Evolutionary conservation across 2,113 vertebrate genomes (phyloP), one percentile per base, ranked within the genome.

Genomic region (Aspiorhynchus laticeps): DNA sequence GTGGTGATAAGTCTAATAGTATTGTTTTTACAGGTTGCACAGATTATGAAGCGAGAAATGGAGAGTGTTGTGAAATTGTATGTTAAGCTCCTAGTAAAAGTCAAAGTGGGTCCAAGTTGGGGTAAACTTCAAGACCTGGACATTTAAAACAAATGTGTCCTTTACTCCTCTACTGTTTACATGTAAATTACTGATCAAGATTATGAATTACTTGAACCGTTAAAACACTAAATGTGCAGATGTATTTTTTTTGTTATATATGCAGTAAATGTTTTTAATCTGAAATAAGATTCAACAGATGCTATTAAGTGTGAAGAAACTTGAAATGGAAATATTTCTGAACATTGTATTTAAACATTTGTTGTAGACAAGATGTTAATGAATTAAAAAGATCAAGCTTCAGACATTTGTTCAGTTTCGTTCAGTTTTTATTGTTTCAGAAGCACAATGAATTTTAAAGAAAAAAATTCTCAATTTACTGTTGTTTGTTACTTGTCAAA

Each of bases 41-140:
- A 97, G 91, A 97, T 98, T 8, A 95, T 99, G 86, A 99, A 98
- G 93, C 93, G 94, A 1, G 97, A 99, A 95, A 99, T 99, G 97
- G 98, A 99, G 93, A 94, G 92, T 0, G 97, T 96, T 21, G 84
- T 97, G 19, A 96, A 97, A 86, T 94, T 99, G 46, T 96, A 95
- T 0, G 98, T 99, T 26, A 98, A 96, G 73, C 94, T 99, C 10
- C 93, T 93, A 9, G 98, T 96, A 48, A 99, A 97, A 92, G 93
- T 99, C 80, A 98, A 96, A 92, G 93, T 96, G 56, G 98, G 98
- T 33, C 91, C 96, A 21, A 99, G 97, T 91, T 99, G 98, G 98
- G 98, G 97, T 12, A 94, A 95, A 80, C 94, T 99, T 86, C 94
- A 97, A 92, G 97, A 98, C 71, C 89, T 98, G 1, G 95, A 98